Evolutionary conservation across 2,888 invertebrate genomes (phyloP), one percentile per base, ranked within the genome.

Genomic region (Eremobia ochroleuca): DNA sequence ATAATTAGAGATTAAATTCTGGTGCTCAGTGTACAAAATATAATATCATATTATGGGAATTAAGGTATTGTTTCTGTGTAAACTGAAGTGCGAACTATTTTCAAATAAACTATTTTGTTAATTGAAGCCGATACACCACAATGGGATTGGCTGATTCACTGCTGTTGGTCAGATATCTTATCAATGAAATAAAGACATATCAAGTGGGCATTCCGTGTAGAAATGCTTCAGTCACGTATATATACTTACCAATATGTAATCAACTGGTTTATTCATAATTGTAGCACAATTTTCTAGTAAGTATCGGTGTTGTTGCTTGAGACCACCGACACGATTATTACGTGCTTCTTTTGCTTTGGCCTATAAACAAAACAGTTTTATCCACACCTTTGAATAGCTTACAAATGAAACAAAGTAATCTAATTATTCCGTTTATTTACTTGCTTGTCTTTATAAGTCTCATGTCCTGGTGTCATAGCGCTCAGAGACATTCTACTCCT

Each of bases 251-350:
- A 98, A 95, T 4, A 98, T 95, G 83, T 97, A 97, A 25, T 97
- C 97, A 25, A 94, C 82, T 28, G 97, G 93, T 73, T 97, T 94
- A 88, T 97, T 96, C 80, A 98, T 93, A 86, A 97, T 95, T 40
- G 97, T 94, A 8, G 98, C 97, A 52, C 96, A 87, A 91, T 97
- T 97, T 87, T 98, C 98, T 81, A 98, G 93, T 1, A 98, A 94
- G 92, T 97, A 98, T 82, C 98, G 97, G 90, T 98, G 98, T 83
- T 96, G 96, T 49, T 94, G 93, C 91, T 96, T 97, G 83, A 97
- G 77, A 65, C 76, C 95, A 91, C 91, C 97, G 90, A 92, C 94
- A 94, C 90, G 98, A 88, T 88, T 94, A 91, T 86, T 96, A 73
- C 98, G 97, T 55, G 95, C 94, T 89, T 98, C 98, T 93, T 97